Evolutionary conservation across 2,797 vertebrate species (phyloP).

Genomic region (Hylomyscus alleni): DNA sequence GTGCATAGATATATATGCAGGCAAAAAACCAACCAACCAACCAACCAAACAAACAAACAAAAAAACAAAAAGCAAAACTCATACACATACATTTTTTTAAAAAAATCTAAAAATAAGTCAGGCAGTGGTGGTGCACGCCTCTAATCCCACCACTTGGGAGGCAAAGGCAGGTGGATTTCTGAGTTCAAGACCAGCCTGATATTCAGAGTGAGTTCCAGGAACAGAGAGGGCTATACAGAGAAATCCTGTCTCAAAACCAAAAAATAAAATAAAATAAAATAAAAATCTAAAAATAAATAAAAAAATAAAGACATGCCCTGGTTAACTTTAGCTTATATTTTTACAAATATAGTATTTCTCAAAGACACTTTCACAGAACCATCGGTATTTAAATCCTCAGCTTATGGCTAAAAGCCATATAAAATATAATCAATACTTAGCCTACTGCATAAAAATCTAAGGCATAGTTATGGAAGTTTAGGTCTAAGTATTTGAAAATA

Average conservation of each 20-base stretch:
- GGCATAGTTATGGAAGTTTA: not conserved
- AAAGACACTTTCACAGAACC: not conserved
- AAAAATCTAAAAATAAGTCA: not conserved
- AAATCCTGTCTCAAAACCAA: no score
- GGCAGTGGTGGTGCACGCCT: no score
- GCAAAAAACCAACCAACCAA: no score
- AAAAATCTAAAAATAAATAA: not conserved
- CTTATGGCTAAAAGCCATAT: not conserved
- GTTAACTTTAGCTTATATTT: not conserved
- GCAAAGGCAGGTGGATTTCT: no score
- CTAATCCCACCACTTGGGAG: no score
- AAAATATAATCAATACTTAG: not conserved
- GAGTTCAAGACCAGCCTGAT: no score
- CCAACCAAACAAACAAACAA: no score
- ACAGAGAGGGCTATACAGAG: no score
- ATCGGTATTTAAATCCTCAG: not conserved
- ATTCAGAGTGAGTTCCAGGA: no score
- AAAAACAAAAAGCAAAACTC: no score
- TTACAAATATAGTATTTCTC: slow-evolving; percentile 27
- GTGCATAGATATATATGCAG: not conserved
- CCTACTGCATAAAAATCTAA: not conserved
- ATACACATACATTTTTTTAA: not conserved
- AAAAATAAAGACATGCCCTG: not conserved
- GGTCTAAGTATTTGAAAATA: not conserved
- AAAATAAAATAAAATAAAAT: no score